Evolutionary conservation across 1,140 invertebrate genomes (phyloP), one percentile per base, ranked within the genome.

Genomic region (Rhysida immarginata): DNA sequence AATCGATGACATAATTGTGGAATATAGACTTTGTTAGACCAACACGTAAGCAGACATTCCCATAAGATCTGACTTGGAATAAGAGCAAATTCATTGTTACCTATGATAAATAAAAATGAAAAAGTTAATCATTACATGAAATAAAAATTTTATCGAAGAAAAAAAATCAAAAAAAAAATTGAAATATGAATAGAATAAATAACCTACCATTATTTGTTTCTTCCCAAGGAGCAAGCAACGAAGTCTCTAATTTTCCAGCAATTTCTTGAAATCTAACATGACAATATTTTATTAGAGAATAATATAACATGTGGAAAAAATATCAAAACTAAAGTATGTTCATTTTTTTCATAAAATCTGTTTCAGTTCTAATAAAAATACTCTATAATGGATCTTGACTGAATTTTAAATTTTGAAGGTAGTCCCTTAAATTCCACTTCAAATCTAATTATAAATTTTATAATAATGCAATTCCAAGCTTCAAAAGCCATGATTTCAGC

Each of bases 231-330:
- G 18, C 68, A 53, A 66, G 70, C 35, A 87, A 67, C 23, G 74
- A 65, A 54, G 71, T 71, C 68, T 87, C 84, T 49, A 83, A 72
- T 13, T 63, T 67, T 60, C 81, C 80, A 48, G 83, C 87, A 67
- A 94, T 87, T 75, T 93, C 87, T 77, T 93, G 88, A 75, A 91
- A 75, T 60, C 73, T 71, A 49, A 72, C 71, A 56, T 72, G 70
- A n/a, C n/a, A n/a, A n/a, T n/a, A n/a, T n/a, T n/a, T n/a, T n/a
- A n/a, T n/a, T n/a, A n/a, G n/a, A n/a, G n/a, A n/a, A n/a, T n/a
- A n/a, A n/a, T n/a, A n/a, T n/a, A n/a, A n/a, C n/a, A n/a, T n/a
- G n/a, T n/a, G n/a, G n/a, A n/a, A n/a, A n/a, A n/a, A n/a, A n/a
- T n/a, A n/a, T n/a, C n/a, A n/a, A n/a, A n/a, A n/a, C n/a, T n/a